Conservation (phyloP, 2,888 invertebrate species). For the Stenolophus ochropezus region DNA sequence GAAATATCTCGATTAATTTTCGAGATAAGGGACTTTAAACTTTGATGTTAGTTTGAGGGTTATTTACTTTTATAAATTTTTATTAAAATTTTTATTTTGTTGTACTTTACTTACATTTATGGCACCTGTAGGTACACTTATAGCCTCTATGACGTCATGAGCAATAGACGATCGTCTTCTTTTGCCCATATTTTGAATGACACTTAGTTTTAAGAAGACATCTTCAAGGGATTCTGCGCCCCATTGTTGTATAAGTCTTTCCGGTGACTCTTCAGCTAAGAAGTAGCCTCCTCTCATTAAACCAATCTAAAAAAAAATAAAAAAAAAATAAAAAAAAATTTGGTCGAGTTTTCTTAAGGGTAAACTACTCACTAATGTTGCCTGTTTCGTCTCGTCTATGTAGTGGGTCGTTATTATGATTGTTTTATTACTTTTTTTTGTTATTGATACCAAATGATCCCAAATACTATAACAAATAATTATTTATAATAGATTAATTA, state of each 20-base stretch:
- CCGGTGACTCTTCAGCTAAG: conserved; percentile 85
- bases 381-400: conserved; percentile 87
- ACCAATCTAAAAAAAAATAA: conserved; percentile 80
- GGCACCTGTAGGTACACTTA: conserved; percentile 79
- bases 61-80: no score
- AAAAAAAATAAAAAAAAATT: background rate
- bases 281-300: conserved; percentile 85
- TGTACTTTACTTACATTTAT: conserved; percentile 70
- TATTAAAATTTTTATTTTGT: background rate
- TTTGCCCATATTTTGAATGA: conserved; percentile 88
- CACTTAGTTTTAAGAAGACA: conserved; percentile 86
- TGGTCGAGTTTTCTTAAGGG: background rate
- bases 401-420: conserved; percentile 88
- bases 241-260: conserved; percentile 79
- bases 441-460: conserved; percentile 85
- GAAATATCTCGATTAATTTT: no score
- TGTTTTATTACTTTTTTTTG: conserved; percentile 81
- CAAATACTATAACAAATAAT: conserved; percentile 75
- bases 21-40: no score
- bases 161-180: conserved; percentile 86
- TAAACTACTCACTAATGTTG: conserved; percentile 77
- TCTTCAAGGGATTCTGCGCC: conserved; percentile 83
- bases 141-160: conserved; percentile 83
- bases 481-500: no score
- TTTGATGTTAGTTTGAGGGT: no score